phyloP scores from a whole-genome alignment of 2,113 vertebrate genomes.

The Oriolus oriolus region DNA sequence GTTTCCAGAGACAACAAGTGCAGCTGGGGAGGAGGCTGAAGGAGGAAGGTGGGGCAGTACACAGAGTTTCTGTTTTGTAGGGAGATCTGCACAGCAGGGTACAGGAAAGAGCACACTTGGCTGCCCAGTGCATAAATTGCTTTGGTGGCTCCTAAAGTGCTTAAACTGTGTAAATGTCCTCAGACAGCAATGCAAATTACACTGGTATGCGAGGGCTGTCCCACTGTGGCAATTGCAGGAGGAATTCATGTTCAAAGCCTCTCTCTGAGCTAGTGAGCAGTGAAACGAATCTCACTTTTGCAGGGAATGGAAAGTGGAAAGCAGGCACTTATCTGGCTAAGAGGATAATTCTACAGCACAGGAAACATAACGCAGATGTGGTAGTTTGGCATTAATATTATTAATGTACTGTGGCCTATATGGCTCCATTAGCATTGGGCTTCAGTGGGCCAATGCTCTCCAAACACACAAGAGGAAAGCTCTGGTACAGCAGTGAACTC shows the following conservation, averaged over 20 bases:
- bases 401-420: not conserved
- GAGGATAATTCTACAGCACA: not conserved
- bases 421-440: not conserved
- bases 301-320: not conserved
- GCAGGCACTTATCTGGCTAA: not conserved
- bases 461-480: not conserved
- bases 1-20: not conserved
- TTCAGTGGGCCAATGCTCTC: not conserved
- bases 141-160: slow-evolving; percentile 39
- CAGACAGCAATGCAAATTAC: slow-evolving; percentile 40
- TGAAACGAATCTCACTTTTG: slow-evolving; percentile 4
- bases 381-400: not conserved
- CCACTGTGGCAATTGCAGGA: slow-evolving; percentile 15
- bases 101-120: not conserved
- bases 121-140: slow-evolving; percentile 35
- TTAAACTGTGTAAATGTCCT: not conserved
- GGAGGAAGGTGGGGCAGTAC: not conserved
- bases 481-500: not conserved
- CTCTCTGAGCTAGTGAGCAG: slow-evolving; percentile 25
- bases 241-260: slow-evolving; percentile 17
- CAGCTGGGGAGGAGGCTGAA: not conserved
- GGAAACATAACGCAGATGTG: not conserved
- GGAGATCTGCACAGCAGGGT: not conserved
- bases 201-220: not conserved
- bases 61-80: not conserved